Percentiles rank a stretch among this genome's conserved stretches.
phyloP scores from a whole-genome alignment of 2,113 vertebrate genomes.

The Ageneiosus marmoratus region DNA sequence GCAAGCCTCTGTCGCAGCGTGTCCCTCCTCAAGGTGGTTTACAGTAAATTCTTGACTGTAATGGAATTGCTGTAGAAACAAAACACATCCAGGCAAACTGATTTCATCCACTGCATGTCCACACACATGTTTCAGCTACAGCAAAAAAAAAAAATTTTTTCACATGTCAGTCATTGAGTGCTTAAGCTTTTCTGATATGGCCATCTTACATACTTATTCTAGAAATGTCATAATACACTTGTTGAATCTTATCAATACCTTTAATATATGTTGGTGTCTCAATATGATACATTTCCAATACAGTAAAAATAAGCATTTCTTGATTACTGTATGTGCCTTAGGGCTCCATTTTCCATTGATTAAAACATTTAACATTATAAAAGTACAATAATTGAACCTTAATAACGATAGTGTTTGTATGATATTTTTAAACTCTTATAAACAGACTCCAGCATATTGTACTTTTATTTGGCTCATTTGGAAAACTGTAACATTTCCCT shows the following conservation, averaged over 20 bases:
- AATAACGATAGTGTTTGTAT: neutral
- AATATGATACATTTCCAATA: too few species aligned
- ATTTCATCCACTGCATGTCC: constrained; percentile 3
- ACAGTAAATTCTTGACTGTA: constrained; percentile 91
- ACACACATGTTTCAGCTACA: neutral
- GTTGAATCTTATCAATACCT: neutral
- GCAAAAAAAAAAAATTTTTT: neutral
- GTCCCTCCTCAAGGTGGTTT: constrained; percentile 96
- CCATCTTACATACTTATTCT: neutral
- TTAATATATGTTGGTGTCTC: too few species aligned
- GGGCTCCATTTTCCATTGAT: neutral
- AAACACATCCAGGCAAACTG: constrained; percentile 79
- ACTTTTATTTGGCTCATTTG: neutral
- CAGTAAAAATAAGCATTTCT: too few species aligned
- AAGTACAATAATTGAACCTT: neutral
- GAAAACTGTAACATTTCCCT: neutral
- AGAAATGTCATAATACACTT: neutral
- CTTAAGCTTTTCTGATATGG: neutral
- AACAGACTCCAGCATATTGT: neutral
- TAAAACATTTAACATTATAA: neutral
- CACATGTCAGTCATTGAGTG: neutral
- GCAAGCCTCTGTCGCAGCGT: constrained; percentile 87
- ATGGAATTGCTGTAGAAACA: constrained; percentile 84
- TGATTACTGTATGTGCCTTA: too few species aligned
- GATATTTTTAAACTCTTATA: neutral